Base-by-base conservation (phyloP, 2,797 vertebrate genomes). In the Holocentrus rufus region DNA sequence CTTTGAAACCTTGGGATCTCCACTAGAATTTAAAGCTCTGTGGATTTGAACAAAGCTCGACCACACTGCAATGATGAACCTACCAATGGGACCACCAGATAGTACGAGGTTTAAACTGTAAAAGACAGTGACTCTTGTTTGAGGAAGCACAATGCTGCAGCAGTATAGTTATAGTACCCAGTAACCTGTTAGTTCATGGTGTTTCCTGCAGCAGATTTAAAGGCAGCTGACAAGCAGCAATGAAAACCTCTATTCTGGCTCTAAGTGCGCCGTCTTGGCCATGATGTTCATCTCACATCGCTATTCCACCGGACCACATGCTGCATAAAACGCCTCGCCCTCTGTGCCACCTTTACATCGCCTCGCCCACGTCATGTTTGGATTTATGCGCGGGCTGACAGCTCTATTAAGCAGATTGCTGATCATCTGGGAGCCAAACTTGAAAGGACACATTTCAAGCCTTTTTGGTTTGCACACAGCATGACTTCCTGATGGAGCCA, bases 251-350 rank as follows among this genome's bases (percentile, higher is more conserved):
- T 36, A 27, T 58, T 61, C 60, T 15, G 10, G 15, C 69, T 64
- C 57, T 20, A 54, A 58, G 30, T 27, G 36, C 55, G 30, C 49
- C 56, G 7, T 53, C 64, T 25, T 47, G 61, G 69, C 61, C 69
- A 23, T 3, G 0, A 52, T 63, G 50, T 69, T 77, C 66, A 4
- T 46, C 76, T 66, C 54, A 1, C 42, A 59, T 34, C 36, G 54
- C 36, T 55, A 54, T 54, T 64, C 42, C 75, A 62, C 44, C 52
- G 31, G 47, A 74, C 30, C 76, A 67, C 69, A 56, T 30, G 39
- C 34, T 54, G 53, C 65, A 62, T 83, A 85, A 86, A 89, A 72
- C 56, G 70, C 54, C 31, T 74, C 49, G 17, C 31, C 64, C 58
- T 69, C 55, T n/a, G 47, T 68, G 74, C 67, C 68, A 57, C 42